Base-by-base conservation (phyloP, 35 echinoderm and acorn worm species). In the Lytechinus pictus region DNA sequence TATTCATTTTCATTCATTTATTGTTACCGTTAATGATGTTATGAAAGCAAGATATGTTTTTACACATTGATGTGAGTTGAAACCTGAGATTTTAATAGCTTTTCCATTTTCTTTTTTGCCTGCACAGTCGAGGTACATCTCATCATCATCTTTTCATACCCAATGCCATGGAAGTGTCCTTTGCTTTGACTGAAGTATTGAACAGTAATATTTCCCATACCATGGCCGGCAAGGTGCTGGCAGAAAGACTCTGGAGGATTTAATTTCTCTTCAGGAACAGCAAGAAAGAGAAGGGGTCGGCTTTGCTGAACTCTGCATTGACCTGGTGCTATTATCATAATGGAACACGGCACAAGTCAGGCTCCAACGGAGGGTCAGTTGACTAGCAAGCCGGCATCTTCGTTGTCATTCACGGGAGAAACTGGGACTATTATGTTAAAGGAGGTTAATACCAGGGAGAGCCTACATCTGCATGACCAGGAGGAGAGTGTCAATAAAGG, bases 71-170 rank as follows among this genome's bases (percentile, higher is more conserved):
- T 0, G 14, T 71, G 61, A 24, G 6, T 27, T 79, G 66, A 79
- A n/a, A 79, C 66, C 19, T 58, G 56, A 79, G 19, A 79, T 79
- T 79, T 27, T 79, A n/a, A 24, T 24, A 79, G 66, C 66, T 79
- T 79, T 79, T 79, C 66, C 66, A 79, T 14, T 5, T 10, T 90
- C 88, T 90, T 88, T 88, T 90, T 90, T 90, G 88, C 52, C 52
- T 54, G 52, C 11, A 54, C 28, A 90, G 29, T 54, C 14, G 88
- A 54, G 9, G 52, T 44, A 90, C 52, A 51, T n/a, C 8, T 9
- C n/a, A 51, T 88, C 66, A 79, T 79, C 66, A n/a, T 44, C 33
- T 44, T 1, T 44, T 44, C 33, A 44, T 79, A 79, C n/a, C n/a
- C 66, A 79, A 79, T 79, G 66, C 19, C 66, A 79, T 33, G 88